Conservation (phyloP, 2,113 vertebrate species). For the Carettochelys insculpta region DNA sequence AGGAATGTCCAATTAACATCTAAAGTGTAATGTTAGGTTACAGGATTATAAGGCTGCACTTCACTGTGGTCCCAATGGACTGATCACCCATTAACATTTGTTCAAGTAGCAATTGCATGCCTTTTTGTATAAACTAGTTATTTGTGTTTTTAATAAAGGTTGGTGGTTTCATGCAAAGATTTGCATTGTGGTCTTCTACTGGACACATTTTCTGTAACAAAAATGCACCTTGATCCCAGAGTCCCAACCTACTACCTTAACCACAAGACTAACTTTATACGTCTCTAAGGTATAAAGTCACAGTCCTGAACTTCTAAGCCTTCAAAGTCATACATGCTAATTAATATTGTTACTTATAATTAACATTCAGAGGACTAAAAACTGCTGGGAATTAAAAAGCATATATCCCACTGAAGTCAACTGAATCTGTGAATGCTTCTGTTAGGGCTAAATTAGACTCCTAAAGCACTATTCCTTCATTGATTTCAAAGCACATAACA, state of each 20-base stretch:
- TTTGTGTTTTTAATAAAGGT: not conserved
- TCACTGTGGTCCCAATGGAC: not conserved
- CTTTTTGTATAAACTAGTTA: not conserved
- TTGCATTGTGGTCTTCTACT: not conserved
- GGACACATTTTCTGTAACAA: not conserved
- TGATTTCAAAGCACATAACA: not conserved
- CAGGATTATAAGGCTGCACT: not conserved
- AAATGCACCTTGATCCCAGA: accelerated
- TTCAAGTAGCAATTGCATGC: not conserved
- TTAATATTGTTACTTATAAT: conserved; percentile 16
- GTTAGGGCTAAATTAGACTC: not conserved
- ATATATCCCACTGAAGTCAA: not conserved
- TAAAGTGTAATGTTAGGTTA: not conserved
- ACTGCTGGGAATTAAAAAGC: conserved; percentile 4
- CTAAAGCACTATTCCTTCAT: not conserved
- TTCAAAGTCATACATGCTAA: not conserved
- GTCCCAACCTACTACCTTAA: not conserved
- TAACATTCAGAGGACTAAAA: not conserved
- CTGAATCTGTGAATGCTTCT: conserved; percentile 8
- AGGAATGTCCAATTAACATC: not conserved
- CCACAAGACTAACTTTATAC: not conserved
- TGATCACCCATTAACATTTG: not conserved
- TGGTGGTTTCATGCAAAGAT: not conserved
- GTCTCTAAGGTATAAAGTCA: not conserved
- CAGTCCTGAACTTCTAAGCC: not conserved